Evolutionary conservation across 2,888 invertebrate species (phyloP), one percentile per base, ranked within the genome.

Genomic region (Lysandra coridon): DNA sequence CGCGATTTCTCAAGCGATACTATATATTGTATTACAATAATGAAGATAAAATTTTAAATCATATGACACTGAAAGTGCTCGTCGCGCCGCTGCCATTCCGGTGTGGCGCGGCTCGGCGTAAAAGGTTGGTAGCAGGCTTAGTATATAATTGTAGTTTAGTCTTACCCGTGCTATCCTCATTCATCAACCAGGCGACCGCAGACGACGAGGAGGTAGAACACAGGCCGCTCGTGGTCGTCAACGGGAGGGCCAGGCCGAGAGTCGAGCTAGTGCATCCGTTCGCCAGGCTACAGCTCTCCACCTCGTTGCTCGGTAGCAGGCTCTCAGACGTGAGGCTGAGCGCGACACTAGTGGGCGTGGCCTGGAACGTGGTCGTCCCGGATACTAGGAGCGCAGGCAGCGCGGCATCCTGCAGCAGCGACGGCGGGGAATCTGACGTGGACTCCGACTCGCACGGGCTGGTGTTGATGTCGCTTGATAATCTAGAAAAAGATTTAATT

Each of bases 391-490:
- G 89, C 79, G 93, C 91, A 81, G 94, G 93, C 80, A 94, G 87
- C 80, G 91, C 85, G 81, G 89, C 91, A 89, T 94, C 93, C 83
- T 93, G 94, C 40, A 94, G 90, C 57, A 93, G 83, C 30, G 92
- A 92, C 77, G 91, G 92, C 49, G 96, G 96, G 7, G 96, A 96
- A 83, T 95, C 95, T 82, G 96, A 96, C 12, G 96, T 96, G 33
- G 96, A 96, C 85, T 95, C 95, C 44, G 95, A 96, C 87, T 95
- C 95, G 88, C 95, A 95, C 10, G 96, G 96, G 84, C 96, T 94
- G 84, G 93, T 85, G 90, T 94, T 92, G 91, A 91, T 87, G 86
- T 94, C 94, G 82, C 89, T 89, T 83, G 95, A 93, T 84, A 95
- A 85, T 87, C 95, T 95, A 90, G 4, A 57, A 57, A 17, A 57